These are phyloP conservation scores for Diploscapter pachys DNA, from an alignment of 1,140 invertebrate species.

Conservation along the genomic window DNA sequence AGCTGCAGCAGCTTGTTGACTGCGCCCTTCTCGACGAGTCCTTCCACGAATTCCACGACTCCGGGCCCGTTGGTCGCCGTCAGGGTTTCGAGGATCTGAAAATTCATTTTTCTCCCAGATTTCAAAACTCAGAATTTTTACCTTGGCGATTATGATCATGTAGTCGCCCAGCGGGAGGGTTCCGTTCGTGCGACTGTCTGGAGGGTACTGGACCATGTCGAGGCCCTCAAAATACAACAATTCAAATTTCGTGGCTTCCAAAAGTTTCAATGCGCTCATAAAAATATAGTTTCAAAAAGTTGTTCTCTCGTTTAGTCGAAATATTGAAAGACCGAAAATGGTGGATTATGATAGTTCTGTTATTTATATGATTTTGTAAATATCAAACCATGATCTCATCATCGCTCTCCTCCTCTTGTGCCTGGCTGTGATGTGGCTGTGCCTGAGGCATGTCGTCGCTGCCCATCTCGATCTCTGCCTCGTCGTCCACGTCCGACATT, in stretches of 20 bases:
- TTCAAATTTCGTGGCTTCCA: too few species aligned
- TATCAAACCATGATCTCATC: too few species aligned
- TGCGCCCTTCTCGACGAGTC: constrained; percentile 14
- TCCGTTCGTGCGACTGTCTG: constrained; percentile 10
- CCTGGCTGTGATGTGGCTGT: not conserved
- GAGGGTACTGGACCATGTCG: constrained; percentile 8
- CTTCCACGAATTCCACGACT: constrained; percentile 12
- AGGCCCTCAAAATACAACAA: not conserved
- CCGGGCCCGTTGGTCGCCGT: not conserved
- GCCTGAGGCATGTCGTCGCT: constrained; percentile 30
- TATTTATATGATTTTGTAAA: too few species aligned
- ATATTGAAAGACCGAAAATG: too few species aligned
- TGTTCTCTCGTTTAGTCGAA: too few species aligned
- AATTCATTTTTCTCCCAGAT: not conserved
- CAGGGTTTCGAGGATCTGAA: constrained; percentile 3
- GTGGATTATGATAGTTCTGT: too few species aligned
- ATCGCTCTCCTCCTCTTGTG: not conserved
- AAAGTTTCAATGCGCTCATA: too few species aligned
- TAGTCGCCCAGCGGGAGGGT: constrained; percentile 37
- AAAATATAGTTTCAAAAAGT: too few species aligned
- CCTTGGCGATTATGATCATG: constrained; percentile 24
- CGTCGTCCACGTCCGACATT: constrained; percentile 29
- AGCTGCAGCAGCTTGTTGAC: constrained; percentile 24
- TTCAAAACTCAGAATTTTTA: constrained; percentile 5
- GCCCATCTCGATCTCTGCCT: constrained; percentile 23